Evolutionary conservation across 2,888 invertebrate species (phyloP).

Genomic region (Lochmaea crataegi): DNA sequence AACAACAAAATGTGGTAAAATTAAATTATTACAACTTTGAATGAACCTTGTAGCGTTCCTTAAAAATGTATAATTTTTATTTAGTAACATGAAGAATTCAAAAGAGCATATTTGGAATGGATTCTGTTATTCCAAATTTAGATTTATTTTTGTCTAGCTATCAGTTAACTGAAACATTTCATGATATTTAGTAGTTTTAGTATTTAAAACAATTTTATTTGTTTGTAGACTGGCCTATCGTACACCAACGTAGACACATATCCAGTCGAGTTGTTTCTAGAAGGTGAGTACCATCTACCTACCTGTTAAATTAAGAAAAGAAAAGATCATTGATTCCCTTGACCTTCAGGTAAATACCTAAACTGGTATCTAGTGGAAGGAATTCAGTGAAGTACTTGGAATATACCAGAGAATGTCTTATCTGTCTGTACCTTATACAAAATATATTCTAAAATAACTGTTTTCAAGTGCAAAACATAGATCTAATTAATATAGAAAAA

Average conservation of each 20-base stretch:
- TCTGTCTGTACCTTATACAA: background rate
- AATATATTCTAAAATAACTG: background rate
- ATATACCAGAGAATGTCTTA: background rate
- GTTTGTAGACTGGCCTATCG: slow-evolving; percentile 1
- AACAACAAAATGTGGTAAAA: too few relatives aligned
- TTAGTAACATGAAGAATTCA: too few relatives aligned
- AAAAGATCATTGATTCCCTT: slow-evolving; percentile 25
- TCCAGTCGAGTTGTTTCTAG: slow-evolving; percentile 18
- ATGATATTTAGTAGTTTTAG: too few relatives aligned
- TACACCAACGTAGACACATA: slow-evolving; percentile 9
- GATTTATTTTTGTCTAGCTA: too few relatives aligned
- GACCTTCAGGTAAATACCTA: slow-evolving; percentile 26
- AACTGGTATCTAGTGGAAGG: slow-evolving; percentile 16
- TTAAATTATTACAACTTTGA: too few relatives aligned
- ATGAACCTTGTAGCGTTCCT: too few relatives aligned
- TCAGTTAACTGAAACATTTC: too few relatives aligned
- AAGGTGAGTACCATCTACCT: slow-evolving; percentile 24
- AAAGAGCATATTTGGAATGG: too few relatives aligned
- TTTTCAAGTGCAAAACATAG: background rate
- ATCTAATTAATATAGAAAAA: too few relatives aligned
- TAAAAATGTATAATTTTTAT: too few relatives aligned
- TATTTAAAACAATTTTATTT: too few relatives aligned
- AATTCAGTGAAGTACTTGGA: slow-evolving; percentile 18
- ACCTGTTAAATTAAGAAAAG: slow-evolving; percentile 29
- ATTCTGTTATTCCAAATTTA: too few relatives aligned